Percentiles rank a stretch among this genome's conserved stretches.
These are phyloP conservation scores for Halcyon badia DNA, from an alignment of 2,797 vertebrate species.

Conservation along the genomic window DNA sequence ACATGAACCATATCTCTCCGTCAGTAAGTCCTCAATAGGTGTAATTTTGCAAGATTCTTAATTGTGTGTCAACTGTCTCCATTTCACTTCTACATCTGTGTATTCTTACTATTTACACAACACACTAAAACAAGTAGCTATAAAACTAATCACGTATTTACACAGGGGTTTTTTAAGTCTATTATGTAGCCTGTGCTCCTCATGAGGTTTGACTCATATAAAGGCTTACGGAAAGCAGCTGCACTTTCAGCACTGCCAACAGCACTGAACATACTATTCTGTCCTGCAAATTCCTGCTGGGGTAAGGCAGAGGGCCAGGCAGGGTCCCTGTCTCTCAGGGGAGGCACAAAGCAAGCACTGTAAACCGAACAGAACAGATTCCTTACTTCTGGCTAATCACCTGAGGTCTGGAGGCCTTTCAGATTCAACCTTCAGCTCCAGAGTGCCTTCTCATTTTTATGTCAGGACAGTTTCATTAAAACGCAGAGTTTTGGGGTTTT, in stretches of 20 bases:
- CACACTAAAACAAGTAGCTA: neutral
- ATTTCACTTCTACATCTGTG: neutral
- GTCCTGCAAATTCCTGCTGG: neutral
- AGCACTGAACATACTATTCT: neutral
- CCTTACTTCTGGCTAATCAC: neutral
- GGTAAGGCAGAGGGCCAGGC: neutral
- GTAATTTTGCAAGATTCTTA: neutral
- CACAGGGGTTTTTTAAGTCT: rapidly evolving
- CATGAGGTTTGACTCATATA: neutral
- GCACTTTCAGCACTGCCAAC: rapidly evolving
- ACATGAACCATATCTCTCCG: neutral
- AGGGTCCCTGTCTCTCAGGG: too few relatives aligned
- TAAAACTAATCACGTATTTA: conserved; percentile 9
- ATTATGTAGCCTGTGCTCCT: neutral
- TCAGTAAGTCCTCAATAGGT: neutral
- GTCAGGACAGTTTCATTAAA: neutral
- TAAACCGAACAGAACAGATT: neutral
- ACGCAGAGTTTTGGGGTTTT: neutral
- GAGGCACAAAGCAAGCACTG: rapidly evolving
- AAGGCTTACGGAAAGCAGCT: neutral
- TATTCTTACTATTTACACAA: neutral
- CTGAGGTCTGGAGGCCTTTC: neutral
- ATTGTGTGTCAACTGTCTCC: neutral
- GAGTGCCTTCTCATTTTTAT: neutral
- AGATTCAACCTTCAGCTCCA: neutral